A percentile compares a stretch with the other conserved stretches of the same genome.
Evolutionary conservation across 2,113 vertebrate species (phyloP).

Genomic region (Bufo bufo): DNA sequence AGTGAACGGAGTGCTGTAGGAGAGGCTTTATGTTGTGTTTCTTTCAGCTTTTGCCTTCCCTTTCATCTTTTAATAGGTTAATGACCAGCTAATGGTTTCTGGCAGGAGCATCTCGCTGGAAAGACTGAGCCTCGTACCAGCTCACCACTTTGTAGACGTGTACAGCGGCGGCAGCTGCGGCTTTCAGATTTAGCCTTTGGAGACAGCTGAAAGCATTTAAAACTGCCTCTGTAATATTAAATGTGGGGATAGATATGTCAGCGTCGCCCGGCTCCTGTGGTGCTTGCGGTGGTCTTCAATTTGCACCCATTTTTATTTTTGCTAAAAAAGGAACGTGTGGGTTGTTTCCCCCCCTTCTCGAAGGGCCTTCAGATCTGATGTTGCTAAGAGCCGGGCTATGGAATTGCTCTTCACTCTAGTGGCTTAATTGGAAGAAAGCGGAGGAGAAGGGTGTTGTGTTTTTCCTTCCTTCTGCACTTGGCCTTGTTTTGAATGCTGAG

Average conservation of each 20-base stretch:
- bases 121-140: background rate
- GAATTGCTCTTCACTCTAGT: conserved; percentile 31
- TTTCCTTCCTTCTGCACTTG: background rate
- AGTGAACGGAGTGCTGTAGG: background rate
- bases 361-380: conserved; percentile 24
- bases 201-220: conserved; percentile 37
- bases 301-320: background rate
- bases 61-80: conserved; percentile 6
- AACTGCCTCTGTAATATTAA: background rate
- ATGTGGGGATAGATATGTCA: background rate
- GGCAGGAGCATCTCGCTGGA: background rate
- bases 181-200: background rate
- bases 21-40: background rate
- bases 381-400: conserved; percentile 16
- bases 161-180: conserved; percentile 22
- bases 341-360: background rate
- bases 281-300: background rate
- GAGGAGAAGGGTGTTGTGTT: conserved; percentile 21
- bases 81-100: conserved; percentile 9
- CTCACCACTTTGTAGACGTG: conserved; percentile 1
- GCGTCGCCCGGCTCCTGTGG: background rate
- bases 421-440: conserved; percentile 16
- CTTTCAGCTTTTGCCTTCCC: background rate
- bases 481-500: conserved; percentile 48
- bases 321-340: background rate